Percentiles rank a stretch among this genome's conserved stretches.
Conservation (phyloP, 2,888 invertebrate genomes). For the Dendrolimus pini region DNA sequence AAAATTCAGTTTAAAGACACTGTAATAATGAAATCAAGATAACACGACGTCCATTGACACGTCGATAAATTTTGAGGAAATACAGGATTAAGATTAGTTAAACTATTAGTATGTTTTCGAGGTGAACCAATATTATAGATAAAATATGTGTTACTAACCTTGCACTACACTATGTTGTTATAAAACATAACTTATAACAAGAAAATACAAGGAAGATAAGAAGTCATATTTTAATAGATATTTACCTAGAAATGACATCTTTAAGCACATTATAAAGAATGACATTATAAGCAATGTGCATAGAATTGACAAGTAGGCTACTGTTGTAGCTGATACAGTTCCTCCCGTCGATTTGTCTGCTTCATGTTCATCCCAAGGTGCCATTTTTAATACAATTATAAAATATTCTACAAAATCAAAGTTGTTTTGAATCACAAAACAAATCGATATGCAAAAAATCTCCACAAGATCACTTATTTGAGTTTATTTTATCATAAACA, state of each 20-base stretch:
- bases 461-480: background rate
- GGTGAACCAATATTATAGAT: too few relatives aligned
- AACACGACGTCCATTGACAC: background rate
- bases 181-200: too few relatives aligned
- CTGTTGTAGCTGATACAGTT: conserved; percentile 10
- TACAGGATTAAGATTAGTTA: background rate
- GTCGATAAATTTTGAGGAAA: background rate
- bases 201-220: background rate
- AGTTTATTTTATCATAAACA: conserved; percentile 7
- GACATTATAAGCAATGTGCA: conserved; percentile 36
- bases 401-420: background rate
- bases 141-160: too few relatives aligned
- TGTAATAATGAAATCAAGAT: background rate
- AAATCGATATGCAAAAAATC: background rate
- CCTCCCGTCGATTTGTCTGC: conserved; percentile 1
- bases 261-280: conserved; percentile 45
- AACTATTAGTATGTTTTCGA: background rate
- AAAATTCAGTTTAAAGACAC: too few relatives aligned
- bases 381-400: conserved; percentile 5
- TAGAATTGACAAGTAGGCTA: conserved; percentile 23
- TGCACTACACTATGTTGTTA: too few relatives aligned
- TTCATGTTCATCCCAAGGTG: conserved; percentile 3
- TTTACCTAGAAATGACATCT: conserved; percentile 36
- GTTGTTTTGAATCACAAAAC: conserved; percentile 11
- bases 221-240: conserved; percentile 4